Conservation (phyloP, 2,113 vertebrate genomes). For the Brachyistius frenatus region DNA sequence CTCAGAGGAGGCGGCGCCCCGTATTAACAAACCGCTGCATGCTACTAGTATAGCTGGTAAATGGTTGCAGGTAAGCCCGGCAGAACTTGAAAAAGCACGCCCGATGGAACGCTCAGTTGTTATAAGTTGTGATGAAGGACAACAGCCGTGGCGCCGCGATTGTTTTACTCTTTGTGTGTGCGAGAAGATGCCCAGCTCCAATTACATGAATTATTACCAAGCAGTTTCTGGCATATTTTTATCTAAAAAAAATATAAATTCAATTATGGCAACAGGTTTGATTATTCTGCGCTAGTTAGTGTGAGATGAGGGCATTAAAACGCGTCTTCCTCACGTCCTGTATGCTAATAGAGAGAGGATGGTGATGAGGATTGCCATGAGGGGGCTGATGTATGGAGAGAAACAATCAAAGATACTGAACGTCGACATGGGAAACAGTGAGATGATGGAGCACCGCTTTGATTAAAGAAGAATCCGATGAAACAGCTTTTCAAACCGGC, state of each 20-base stretch:
- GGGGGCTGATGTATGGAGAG: conserved; percentile 22
- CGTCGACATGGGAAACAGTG: conserved; percentile 7
- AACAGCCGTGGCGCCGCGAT: background rate
- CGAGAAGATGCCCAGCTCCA: background rate
- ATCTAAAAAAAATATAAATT: conserved; percentile 11
- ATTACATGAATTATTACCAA: conserved; percentile 43
- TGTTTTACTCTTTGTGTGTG: too few relatives aligned
- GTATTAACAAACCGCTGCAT: too few relatives aligned
- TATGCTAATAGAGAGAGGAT: conserved; percentile 5
- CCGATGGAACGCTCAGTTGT: conserved; percentile 48
- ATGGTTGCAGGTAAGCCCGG: conserved; percentile 12
- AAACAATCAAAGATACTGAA: conserved; percentile 38
- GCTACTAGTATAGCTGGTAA: too few relatives aligned
- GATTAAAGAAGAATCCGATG: conserved; percentile 14
- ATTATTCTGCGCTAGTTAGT: conserved; percentile 11
- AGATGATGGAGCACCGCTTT: conserved; percentile 28
- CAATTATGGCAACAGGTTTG: conserved; percentile 43
- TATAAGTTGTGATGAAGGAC: background rate
- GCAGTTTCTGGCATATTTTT: conserved; percentile 26
- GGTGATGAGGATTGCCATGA: conserved; percentile 5
- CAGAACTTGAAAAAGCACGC: conserved; percentile 27
- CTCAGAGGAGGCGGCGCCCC: too few relatives aligned
- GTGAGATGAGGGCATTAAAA: conserved; percentile 18
- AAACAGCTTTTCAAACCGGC: conserved; percentile 17
- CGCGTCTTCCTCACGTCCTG: background rate